These are phyloP conservation scores for Bombus confusus DNA, from an alignment of 1,140 invertebrate genomes.

Conservation along the genomic window DNA sequence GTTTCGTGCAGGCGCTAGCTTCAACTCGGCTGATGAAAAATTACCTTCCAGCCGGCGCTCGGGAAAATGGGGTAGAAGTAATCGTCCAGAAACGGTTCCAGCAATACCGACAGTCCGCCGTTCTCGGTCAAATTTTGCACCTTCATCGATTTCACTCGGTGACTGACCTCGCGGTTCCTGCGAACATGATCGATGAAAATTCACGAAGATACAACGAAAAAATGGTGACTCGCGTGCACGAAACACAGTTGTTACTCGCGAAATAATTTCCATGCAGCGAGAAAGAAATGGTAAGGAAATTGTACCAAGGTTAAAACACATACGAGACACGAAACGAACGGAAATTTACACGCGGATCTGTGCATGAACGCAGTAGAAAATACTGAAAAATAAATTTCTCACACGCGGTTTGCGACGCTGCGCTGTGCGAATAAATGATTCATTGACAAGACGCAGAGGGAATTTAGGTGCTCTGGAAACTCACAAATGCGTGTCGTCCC, in stretches of 20 bases:
- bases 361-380: background rate
- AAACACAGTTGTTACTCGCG: no score
- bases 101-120: constrained; percentile 78
- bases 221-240: no score
- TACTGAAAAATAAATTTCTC: no score
- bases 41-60: constrained; percentile 72
- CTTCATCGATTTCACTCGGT: background rate
- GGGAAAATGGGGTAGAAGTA: constrained; percentile 81
- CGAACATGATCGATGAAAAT: background rate
- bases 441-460: background rate
- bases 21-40: background rate
- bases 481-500: constrained; percentile 66
- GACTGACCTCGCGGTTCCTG: background rate
- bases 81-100: constrained; percentile 81
- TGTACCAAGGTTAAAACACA: no score
- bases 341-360: background rate
- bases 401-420: no score
- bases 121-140: constrained; percentile 61
- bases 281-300: background rate
- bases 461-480: background rate
- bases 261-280: background rate
- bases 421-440: background rate
- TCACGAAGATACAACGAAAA: background rate
- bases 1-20: background rate
- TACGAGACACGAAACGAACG: background rate